Percentiles rank a stretch among this genome's conserved stretches.
Conservation (phyloP, 37 sponge, comb jelly and placozoan genomes). For the Crambe crambe region DNA sequence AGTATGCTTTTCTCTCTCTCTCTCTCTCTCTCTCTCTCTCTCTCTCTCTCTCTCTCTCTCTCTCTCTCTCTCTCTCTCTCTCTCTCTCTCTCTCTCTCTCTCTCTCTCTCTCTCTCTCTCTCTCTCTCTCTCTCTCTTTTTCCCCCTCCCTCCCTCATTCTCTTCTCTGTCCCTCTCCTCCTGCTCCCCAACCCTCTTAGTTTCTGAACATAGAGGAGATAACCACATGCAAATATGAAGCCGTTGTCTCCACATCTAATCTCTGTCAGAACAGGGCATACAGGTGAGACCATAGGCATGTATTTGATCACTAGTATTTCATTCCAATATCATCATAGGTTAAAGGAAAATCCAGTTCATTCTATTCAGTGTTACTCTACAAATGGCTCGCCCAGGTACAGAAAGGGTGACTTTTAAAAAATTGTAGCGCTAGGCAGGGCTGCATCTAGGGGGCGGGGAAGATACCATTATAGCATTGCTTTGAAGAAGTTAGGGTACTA, state of each 20-base stretch:
- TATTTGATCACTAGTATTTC: background rate
- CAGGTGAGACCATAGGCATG: conserved; percentile 39
- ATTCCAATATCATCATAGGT: no score
- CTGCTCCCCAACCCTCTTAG: conserved; percentile 4
- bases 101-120: background rate
- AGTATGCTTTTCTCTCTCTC: background rate
- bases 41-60: conserved; percentile 7
- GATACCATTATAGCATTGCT: no score
- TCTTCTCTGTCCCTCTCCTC: background rate
- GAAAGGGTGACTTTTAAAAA: no score
- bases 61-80: conserved; percentile 16
- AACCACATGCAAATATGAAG: conserved; percentile 70
- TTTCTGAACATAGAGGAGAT: conserved; percentile 57
- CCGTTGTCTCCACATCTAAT: conserved; percentile 44
- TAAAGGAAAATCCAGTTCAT: conserved; percentile 30
- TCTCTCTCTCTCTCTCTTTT: conserved; percentile 4
- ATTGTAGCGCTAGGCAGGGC: no score
- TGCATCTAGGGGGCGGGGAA: no score
- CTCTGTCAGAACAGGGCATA: conserved; percentile 67
- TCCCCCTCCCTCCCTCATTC: conserved; percentile 12
- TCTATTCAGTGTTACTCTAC: conserved; percentile 39
- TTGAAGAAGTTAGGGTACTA: no score
- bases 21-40: conserved; percentile 11
- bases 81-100: conserved; percentile 15
- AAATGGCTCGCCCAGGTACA: conserved; percentile 41